Evolutionary conservation across 2,113 vertebrate genomes (phyloP), one percentile per base, ranked within the genome.

Genomic region (Ammodytes marinus): DNA sequence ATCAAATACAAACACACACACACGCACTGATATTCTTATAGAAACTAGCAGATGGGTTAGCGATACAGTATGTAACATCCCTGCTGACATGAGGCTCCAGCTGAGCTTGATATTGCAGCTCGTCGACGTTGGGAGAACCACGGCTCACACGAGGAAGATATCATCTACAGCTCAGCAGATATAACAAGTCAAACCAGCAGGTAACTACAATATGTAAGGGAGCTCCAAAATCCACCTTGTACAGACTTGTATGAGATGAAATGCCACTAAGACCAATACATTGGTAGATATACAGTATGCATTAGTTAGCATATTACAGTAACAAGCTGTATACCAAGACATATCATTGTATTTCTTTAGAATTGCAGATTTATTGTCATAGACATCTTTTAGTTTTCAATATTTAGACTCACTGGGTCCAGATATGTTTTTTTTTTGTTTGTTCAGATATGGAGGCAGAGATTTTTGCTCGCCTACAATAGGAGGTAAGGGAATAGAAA

Each of bases 221-320:
- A 47, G 7, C 40, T 52, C 50, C 4, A n/a, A 40, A 59, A 17
- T 47, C 49, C 40, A 70, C 10, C n/a, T 57, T 37, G 42, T 73
- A 19, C 0, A 14, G 42, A 8, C 55, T 13, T 47, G 19, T 64
- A 12, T 77, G 39, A 46, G 45, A 52, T 17, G 39, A 42, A 63
- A 67, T 50, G 12, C 40, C 42, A 80, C 79, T 12, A 58, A 89
- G 80, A 88, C 65, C 17, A 61, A 86, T 53, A 78, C 86, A 72
- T 84, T 82, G 85, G 85, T 81, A 86, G 82, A 82, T 47, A n/a
- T 55, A 27, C 27, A 27, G 27, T 27, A 39, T 93, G 77, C 84
- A 92, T 89, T 86, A 94, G 92, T 93, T 68, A 91, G 72, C 7
- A 0, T 91, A 81, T 92, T 90, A 27, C 27, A 27, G 27, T 27